phyloP scores from a whole-genome alignment of 2,888 invertebrate species.

The Phengaris alcon region DNA sequence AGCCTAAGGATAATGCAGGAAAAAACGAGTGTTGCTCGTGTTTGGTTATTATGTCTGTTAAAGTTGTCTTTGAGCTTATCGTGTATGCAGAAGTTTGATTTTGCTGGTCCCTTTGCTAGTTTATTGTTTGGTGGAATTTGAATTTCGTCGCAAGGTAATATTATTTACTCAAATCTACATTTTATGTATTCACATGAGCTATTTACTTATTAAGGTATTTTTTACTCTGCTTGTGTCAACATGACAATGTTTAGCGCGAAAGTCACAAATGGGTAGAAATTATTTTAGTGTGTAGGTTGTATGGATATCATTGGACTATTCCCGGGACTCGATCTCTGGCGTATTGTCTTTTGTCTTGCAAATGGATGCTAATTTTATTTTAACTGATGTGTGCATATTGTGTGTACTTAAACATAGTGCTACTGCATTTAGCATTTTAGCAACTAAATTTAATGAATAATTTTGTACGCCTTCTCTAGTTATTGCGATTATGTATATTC shows the following conservation, averaged over 20 bases:
- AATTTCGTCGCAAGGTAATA: conserved; percentile 58
- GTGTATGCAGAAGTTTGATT: conserved; percentile 31
- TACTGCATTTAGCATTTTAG: conserved; percentile 59
- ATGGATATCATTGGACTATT: conserved; percentile 7
- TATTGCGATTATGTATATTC: conserved; percentile 70
- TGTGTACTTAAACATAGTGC: conserved; percentile 66
- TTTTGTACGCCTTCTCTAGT: conserved; percentile 60
- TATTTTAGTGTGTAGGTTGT: conserved; percentile 19
- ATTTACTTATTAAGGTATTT: conserved; percentile 40
- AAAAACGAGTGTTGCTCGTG: not conserved
- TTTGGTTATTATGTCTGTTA: not conserved
- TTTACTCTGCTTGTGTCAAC: conserved; percentile 43
- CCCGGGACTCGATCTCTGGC: not conserved
- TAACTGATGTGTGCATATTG: conserved; percentile 62
- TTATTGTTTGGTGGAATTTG: conserved; percentile 36
- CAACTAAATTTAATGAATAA: conserved; percentile 47
- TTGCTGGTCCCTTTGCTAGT: conserved; percentile 44
- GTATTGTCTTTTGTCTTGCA: conserved; percentile 17
- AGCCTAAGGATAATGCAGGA: not conserved
- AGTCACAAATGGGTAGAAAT: conserved; percentile 36
- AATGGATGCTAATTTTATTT: conserved; percentile 15
- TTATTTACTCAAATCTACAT: conserved; percentile 57
- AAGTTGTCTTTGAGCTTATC: not conserved
- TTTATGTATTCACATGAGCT: conserved; percentile 51
- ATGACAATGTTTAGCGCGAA: conserved; percentile 39